Conservation (phyloP, 2,113 vertebrate species). For the Deroptyus accipitrinus region DNA sequence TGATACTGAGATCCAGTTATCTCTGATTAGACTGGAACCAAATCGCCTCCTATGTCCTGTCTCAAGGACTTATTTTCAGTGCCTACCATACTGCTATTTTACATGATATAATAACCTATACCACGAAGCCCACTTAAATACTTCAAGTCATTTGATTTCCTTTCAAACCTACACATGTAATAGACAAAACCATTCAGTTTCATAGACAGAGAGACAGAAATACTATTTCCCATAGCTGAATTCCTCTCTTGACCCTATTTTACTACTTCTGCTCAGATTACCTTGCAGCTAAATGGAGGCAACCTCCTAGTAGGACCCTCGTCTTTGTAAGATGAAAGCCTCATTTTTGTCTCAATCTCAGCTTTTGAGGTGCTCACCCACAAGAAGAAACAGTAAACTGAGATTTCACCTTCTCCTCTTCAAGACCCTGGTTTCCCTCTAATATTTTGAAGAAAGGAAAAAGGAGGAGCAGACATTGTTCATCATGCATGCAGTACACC, state of each 20-base stretch:
- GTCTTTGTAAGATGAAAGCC: not conserved
- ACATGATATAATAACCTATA: not conserved
- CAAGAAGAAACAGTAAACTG: not conserved
- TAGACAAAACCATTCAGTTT: not conserved
- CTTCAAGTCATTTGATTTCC: not conserved
- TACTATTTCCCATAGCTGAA: not conserved
- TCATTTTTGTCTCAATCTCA: not conserved
- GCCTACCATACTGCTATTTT: not conserved
- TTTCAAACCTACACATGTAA: not conserved
- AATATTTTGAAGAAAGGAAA: not conserved
- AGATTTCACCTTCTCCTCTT: not conserved
- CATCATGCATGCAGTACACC: not conserved
- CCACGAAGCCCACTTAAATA: not conserved
- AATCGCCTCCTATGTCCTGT: not conserved
- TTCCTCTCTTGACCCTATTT: not conserved
- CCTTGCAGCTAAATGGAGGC: not conserved
- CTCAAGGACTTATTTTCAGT: not conserved
- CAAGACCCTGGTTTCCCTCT: not conserved
- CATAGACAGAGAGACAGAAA: not conserved
- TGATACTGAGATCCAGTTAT: not conserved
- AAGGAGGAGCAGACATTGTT: not conserved
- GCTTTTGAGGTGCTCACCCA: not conserved
- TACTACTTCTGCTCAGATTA: not conserved
- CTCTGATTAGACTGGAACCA: not conserved
- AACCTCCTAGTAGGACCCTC: accelerated